Conservation (phyloP, 2,113 vertebrate genomes). For the Campylomormyrus tamandua region DNA sequence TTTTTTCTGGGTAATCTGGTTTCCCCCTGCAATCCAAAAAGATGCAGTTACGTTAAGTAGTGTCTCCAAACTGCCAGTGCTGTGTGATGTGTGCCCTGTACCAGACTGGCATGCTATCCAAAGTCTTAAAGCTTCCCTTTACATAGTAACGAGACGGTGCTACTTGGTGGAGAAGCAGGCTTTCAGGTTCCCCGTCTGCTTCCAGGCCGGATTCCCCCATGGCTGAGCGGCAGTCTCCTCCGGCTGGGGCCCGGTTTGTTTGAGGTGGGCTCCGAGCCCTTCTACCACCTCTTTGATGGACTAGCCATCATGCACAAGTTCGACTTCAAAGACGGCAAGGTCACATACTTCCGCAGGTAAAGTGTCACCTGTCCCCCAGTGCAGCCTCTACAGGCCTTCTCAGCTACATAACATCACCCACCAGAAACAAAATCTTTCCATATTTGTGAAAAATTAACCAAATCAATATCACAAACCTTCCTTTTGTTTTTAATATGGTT, state of each 20-base stretch:
- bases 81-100: not conserved
- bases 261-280: conserved; percentile 84
- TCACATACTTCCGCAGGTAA: conserved; percentile 86
- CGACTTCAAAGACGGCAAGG: conserved; percentile 89
- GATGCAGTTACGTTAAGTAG: not conserved
- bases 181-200: not conserved
- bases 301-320: conserved; percentile 98
- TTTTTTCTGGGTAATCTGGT: not conserved
- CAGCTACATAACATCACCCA: not conserved
- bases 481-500: not conserved
- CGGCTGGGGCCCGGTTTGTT: conserved; percentile 91
- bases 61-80: not conserved
- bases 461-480: not conserved
- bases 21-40: not conserved
- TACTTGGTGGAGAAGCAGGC: not conserved
- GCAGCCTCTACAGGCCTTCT: not conserved
- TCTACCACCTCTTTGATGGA: conserved; percentile 93
- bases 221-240: conserved; percentile 85
- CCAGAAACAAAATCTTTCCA: not conserved
- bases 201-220: conserved; percentile 80
- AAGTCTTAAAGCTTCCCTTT: not conserved
- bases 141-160: not conserved
- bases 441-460: not conserved
- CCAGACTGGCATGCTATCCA: not conserved
- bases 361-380: not conserved